A percentile compares a stretch with the other conserved stretches of the same genome.
phyloP scores from a whole-genome alignment of 2,888 invertebrate genomes.

The Diaphora mendica region DNA sequence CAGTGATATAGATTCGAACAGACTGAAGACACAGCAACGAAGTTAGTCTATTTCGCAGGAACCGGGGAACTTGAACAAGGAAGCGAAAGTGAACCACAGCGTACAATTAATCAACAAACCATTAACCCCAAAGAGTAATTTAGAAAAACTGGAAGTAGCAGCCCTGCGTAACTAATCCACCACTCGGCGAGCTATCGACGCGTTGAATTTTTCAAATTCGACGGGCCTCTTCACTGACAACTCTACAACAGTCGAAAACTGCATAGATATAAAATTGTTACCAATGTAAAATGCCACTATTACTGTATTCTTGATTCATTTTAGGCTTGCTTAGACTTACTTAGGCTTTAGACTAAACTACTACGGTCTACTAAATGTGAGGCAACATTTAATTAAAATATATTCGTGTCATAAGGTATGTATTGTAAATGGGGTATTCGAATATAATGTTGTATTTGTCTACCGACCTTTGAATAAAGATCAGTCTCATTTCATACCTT shows the following conservation, averaged over 20 bases:
- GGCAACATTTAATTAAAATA: too few species aligned
- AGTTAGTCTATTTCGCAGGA: neutral
- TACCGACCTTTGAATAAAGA: too few species aligned
- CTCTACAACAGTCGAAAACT: constrained; percentile 35
- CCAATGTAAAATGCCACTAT: constrained; percentile 14
- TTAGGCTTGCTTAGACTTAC: neutral
- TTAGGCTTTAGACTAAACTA: too few species aligned
- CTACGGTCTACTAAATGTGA: too few species aligned
- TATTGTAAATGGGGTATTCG: too few species aligned
- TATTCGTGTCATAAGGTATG: too few species aligned
- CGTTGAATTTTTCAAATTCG: constrained; percentile 76
- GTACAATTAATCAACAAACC: neutral
- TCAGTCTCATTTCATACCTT: too few species aligned
- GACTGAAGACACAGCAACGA: neutral
- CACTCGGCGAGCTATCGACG: constrained; percentile 62
- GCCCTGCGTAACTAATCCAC: constrained; percentile 64
- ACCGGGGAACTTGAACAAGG: neutral
- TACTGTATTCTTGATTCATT: neutral
- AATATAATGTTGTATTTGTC: too few species aligned
- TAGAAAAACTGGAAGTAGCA: constrained; percentile 33
- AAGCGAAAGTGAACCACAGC: neutral
- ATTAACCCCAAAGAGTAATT: neutral
- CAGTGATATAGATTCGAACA: neutral
- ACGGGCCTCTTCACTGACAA: constrained; percentile 58
- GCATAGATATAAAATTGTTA: constrained; percentile 40